A percentile compares a stretch with the other conserved stretches of the same genome.
These are phyloP conservation scores for Acropternis orthonyx DNA, from an alignment of 2,797 vertebrate genomes.

Conservation along the genomic window DNA sequence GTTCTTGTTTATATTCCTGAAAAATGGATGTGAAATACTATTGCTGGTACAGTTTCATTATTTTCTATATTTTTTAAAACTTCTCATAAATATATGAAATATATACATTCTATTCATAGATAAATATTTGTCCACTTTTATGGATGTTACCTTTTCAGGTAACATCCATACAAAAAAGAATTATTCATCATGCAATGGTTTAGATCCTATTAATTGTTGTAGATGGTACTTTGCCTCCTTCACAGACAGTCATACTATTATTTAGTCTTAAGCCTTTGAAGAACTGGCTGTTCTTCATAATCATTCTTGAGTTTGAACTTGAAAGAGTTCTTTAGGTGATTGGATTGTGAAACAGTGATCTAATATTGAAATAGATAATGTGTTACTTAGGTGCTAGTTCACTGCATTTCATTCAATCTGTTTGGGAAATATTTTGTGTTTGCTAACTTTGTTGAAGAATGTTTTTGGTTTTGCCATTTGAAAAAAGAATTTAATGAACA, in stretches of 20 bases:
- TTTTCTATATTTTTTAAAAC: background rate
- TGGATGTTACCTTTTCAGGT: background rate
- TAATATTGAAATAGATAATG: background rate
- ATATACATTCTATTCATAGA: background rate
- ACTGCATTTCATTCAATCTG: background rate
- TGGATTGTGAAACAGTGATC: background rate
- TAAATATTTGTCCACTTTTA: background rate
- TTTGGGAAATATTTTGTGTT: background rate
- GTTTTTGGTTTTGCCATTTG: background rate
- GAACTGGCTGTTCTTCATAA: background rate
- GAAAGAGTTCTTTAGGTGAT: background rate
- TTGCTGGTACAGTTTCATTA: background rate
- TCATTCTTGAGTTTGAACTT: background rate
- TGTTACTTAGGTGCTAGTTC: background rate
- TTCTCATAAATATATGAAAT: background rate
- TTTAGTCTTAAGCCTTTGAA: background rate
- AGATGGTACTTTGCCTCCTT: background rate
- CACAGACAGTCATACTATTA: background rate
- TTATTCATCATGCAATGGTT: background rate
- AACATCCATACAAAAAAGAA: background rate
- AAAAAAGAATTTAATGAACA: background rate
- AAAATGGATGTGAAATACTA: background rate
- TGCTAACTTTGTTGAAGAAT: background rate
- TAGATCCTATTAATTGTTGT: background rate
- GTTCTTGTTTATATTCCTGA: background rate